A percentile compares a stretch with the other conserved stretches of the same genome.
Conservation (phyloP, 2,113 vertebrate genomes). For the Orientallactaga bullata region DNA sequence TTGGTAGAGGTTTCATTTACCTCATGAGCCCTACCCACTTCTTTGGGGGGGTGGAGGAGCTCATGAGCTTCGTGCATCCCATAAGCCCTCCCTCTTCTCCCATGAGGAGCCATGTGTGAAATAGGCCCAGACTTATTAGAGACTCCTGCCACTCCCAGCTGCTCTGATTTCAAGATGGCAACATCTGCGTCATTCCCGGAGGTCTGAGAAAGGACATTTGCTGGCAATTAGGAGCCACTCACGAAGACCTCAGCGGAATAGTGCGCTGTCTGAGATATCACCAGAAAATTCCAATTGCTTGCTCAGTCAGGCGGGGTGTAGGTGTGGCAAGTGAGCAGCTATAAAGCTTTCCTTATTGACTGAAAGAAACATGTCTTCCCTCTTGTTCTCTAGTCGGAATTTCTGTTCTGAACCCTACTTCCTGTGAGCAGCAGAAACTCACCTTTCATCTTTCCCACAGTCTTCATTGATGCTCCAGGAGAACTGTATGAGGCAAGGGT, state of each 20-base stretch:
- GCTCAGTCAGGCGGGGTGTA: not conserved
- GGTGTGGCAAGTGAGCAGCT: not conserved
- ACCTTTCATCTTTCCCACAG: not conserved
- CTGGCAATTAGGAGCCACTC: not conserved
- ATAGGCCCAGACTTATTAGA: not conserved
- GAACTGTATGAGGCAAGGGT: not conserved
- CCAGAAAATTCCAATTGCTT: not conserved
- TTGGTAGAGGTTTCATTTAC: not conserved
- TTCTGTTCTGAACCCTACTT: conserved; percentile 25
- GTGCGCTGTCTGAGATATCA: not conserved
- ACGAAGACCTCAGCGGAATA: not conserved
- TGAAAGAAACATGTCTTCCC: not conserved
- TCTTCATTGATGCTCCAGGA: not conserved
- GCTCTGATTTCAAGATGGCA: not conserved
- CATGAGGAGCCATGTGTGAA: not conserved
- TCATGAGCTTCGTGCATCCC: too few species aligned
- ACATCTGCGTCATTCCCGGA: not conserved
- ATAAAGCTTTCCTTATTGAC: not conserved
- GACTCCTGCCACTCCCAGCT: not conserved
- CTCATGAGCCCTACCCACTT: not conserved
- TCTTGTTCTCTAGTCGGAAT: not conserved
- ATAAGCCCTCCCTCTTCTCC: not conserved
- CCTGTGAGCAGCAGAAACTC: conserved; percentile 8
- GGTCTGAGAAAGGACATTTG: not conserved
- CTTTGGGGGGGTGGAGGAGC: too few species aligned